Base-by-base conservation (phyloP, 1,140 invertebrate genomes). In the Aricia agestis region DNA sequence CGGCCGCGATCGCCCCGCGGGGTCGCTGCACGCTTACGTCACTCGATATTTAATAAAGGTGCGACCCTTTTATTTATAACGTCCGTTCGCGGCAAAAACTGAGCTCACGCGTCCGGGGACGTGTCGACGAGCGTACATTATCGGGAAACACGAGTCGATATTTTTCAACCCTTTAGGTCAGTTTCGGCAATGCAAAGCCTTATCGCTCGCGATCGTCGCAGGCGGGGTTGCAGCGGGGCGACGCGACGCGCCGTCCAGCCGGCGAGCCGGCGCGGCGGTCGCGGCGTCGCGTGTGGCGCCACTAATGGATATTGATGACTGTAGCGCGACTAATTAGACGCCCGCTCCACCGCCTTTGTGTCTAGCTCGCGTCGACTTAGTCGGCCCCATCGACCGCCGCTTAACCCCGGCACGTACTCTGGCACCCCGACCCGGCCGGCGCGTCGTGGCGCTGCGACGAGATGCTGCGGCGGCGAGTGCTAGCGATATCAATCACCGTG, bases 271-370 rank as follows among this genome's bases (percentile, higher is more conserved):
- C 81, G 73, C 73, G 77, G 72, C 73, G 76, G 76, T 66, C 78
- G 74, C 76, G 71, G 76, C 77, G 82, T 90, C 82, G 89, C 87
- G 89, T 89, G 89, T 82, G 86, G 87, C 86, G 89, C 87, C 89
- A 72, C 75, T 90, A 88, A 91, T 88, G 87, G 86, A 89, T 89
- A 90, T 91, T 87, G 87, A 90, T 90, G 87, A 82, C 83, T 77
- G 83, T 81, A 79, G 78, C 81, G 81, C 82, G 80, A 82, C 87
- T 89, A 89, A 89, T 89, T 89, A 88, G 78, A 82, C 81, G 79
- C 73, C 78, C 74, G 72, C 82, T 79, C 81, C 75, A 80, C 77
- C 72, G 78, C 79, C 77, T 83, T 81, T 74, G 76, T 74, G 78
- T 77, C 76, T 78, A 74, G 74, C 73, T 72, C 59, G 71, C 68